phyloP scores from a whole-genome alignment of 2,113 vertebrate genomes.

The Marcusenius ussheri region DNA sequence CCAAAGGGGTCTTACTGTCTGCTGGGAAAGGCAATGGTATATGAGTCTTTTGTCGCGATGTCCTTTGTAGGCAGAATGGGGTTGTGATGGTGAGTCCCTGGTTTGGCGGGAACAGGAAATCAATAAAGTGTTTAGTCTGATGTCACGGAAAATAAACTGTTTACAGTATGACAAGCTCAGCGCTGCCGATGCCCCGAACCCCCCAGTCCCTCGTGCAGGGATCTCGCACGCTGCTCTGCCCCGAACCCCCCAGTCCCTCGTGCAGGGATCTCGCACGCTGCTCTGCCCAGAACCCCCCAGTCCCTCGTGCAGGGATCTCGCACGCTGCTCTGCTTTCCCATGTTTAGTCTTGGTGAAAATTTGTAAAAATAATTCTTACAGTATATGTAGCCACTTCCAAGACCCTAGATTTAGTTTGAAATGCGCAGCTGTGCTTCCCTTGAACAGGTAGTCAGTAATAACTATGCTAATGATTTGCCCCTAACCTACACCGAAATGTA shows the following conservation, averaged over 20 bases:
- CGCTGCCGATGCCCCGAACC: background rate
- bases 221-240: background rate
- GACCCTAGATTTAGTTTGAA: background rate
- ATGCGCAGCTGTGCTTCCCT: background rate
- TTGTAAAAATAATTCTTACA: background rate
- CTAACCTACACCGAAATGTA: background rate
- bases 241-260: too few species aligned
- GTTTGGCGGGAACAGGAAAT: background rate
- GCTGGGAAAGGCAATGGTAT: background rate
- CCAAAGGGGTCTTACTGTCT: background rate
- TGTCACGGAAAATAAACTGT: background rate
- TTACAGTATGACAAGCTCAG: background rate
- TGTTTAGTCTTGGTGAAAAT: background rate
- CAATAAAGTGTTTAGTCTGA: constrained; percentile 2
- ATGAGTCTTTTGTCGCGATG: background rate
- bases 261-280: too few species aligned
- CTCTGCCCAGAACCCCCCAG: background rate
- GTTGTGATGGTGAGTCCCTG: background rate
- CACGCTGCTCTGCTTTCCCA: background rate
- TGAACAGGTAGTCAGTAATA: background rate
- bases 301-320: too few species aligned
- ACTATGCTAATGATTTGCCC: background rate
- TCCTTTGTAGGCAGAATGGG: background rate
- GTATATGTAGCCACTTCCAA: background rate
- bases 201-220: too few species aligned